A percentile compares a stretch with the other conserved stretches of the same genome.
phyloP scores from a whole-genome alignment of 1,140 invertebrate species.

The Atta texana region DNA sequence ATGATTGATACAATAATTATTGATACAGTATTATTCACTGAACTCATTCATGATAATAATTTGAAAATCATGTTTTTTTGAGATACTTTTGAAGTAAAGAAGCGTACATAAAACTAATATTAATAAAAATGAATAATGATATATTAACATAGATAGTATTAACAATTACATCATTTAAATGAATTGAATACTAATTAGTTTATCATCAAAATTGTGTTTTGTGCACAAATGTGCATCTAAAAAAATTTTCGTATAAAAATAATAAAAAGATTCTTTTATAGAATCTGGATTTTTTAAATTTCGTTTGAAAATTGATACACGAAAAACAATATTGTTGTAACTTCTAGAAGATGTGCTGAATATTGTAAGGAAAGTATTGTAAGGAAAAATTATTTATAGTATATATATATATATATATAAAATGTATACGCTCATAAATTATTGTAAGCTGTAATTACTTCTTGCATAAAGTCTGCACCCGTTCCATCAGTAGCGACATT shows the following conservation, averaged over 20 bases:
- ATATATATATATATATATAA: neutral
- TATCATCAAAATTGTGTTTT: neutral
- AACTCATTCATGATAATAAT: no score
- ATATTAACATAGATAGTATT: neutral
- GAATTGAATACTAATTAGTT: constrained; percentile 12
- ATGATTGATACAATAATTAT: no score
- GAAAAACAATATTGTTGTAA: constrained; percentile 3
- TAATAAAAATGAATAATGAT: neutral
- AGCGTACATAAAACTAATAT: neutral
- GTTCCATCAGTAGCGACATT: constrained; percentile 85
- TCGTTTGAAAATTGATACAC: neutral
- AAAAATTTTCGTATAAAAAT: neutral
- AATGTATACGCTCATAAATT: neutral
- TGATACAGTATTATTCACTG: no score
- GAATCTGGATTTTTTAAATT: neutral
- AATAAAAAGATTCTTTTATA: neutral
- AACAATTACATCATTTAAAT: neutral
- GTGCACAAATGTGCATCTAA: neutral
- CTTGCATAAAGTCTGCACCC: constrained; percentile 91
- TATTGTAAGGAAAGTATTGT: neutral
- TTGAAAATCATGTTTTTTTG: no score
- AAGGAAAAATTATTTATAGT: neutral
- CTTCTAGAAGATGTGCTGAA: neutral
- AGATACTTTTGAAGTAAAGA: no score
- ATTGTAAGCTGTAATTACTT: constrained; percentile 86